Base-by-base conservation (phyloP, 1,140 invertebrate species). In the Heliconius hermathena region DNA sequence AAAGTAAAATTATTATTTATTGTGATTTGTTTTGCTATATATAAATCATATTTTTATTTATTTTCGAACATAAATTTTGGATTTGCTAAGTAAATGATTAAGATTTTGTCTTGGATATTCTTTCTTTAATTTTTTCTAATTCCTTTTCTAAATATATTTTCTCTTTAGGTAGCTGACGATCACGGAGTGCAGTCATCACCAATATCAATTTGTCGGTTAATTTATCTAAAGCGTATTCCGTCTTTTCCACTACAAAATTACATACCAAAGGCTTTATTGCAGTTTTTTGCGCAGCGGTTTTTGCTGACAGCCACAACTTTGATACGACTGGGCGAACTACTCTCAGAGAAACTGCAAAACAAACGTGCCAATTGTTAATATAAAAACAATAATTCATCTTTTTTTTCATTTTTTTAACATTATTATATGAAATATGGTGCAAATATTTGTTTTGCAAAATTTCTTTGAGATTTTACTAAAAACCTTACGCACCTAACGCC, bases 291-390 rank as follows among this genome's bases (percentile, higher is more conserved):
- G 93, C 73, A 16, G 57, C 78, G 66, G 73, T 57, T 86, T 93
- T 94, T 72, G 90, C 76, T n/a, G 70, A 75, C 20, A 6, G 74
- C 93, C 93, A 94, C 54, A 86, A 57, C 73, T 82, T 88, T 70
- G 84, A 79, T 41, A 94, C 79, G 33, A 84, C 82, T 36, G 91
- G 91, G 52, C 83, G 79, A 76, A 90, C 76, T 81, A 84, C 91
- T 82, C 84, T 89, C 83, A 93, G 73, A 88, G 93, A 93, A 94
- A 92, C 93, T 94, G 91, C 79, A 91, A 90, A 90, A 84, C 79
- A 82, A 81, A 79, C 22, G 46, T 78, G 46, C 54, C 20, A 73
- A 60, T 73, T 73, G 75, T 78, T 20, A 83, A 57, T n/a, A 73
- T 60, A 60, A 33, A 76, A 46, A 74, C 38, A 46, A 70, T 33